Base-by-base conservation (phyloP, 2,888 invertebrate species). In the Mechanitis mazaeus region DNA sequence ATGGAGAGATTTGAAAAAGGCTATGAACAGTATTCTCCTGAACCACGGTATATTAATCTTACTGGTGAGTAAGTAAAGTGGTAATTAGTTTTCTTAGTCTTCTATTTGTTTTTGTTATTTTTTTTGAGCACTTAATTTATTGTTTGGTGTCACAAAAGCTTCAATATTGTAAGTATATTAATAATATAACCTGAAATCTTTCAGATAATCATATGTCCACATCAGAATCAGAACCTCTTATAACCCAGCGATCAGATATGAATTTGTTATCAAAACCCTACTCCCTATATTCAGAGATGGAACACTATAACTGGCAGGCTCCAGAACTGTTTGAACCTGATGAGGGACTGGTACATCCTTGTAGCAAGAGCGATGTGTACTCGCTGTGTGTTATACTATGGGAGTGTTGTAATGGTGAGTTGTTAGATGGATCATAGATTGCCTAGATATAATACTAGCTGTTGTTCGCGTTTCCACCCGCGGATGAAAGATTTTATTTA, bases 361-460 rank as follows among this genome's bases (percentile, higher is more conserved):
- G 89, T 66, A 78, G 82, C 0, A 83, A 73, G 64, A 86, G 81
- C 57, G 90, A 89, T 58, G 89, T 87, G 0, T 91, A 90, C 64
- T 87, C 90, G 0, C 73, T 91, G 1, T 78, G 82, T 50, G 57
- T 89, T 56, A 70, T 90, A 3, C 72, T 91, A 1, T 90, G 87
- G 90, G 90, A 91, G 70, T 77, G 85, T 63, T 90, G 89, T 69
- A 91, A 89, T 71, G 87, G 90, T 90, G 68, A 74, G 69, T 56
- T 20, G 20, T 20, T 20, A 20, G 20, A 1, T 45, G 9, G 42
- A 20, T 55, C 38, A 3, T n/a, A 12, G 38, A 53, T 56, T 38
- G 1, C 7, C 31, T 50, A 28, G 2, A 33, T 9, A 54, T 3
- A 20, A 20, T 20, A 20, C 20, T 20, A 20, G 20, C 20, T 20